Evolutionary conservation across 2,113 vertebrate genomes (phyloP).

Genomic region (Leiothrix lutea): DNA sequence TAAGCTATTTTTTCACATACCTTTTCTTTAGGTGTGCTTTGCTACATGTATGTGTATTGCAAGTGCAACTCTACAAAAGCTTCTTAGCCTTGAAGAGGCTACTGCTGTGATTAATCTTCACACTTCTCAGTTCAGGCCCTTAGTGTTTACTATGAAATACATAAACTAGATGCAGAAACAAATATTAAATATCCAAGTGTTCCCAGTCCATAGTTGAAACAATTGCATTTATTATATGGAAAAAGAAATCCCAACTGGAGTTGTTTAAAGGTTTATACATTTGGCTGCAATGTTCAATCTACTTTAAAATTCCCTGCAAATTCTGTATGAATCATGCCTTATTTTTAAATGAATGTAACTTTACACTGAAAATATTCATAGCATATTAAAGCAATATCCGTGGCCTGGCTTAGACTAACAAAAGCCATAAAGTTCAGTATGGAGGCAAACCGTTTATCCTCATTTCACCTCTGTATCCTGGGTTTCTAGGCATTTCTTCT

Average conservation of each 20-base stretch:
- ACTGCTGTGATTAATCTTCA: not conserved
- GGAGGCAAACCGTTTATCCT: slow-evolving; percentile 49
- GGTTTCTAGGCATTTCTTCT: not conserved
- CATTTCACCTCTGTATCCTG: slow-evolving; percentile 24
- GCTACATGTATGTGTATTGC: not conserved
- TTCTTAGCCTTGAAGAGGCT: not conserved
- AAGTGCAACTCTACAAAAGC: not conserved
- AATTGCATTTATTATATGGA: not conserved
- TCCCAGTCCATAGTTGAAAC: not conserved
- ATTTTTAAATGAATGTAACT: slow-evolving; percentile 60
- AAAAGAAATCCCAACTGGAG: not conserved
- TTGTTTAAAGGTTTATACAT: not conserved
- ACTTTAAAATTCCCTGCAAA: not conserved
- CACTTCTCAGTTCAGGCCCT: not conserved
- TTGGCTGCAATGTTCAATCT: not conserved
- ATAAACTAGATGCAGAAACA: not conserved
- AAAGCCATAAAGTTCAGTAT: not conserved
- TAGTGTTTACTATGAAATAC: not conserved
- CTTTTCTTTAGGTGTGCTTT: not conserved
- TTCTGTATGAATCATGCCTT: not conserved
- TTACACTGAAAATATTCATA: slow-evolving; percentile 40
- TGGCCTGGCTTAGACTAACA: slow-evolving; percentile 3
- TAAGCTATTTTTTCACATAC: not conserved
- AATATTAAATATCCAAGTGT: not conserved
- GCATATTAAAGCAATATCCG: not conserved